Evolutionary conservation across 2,888 invertebrate species (phyloP).

Genomic region (Salticus scenicus): DNA sequence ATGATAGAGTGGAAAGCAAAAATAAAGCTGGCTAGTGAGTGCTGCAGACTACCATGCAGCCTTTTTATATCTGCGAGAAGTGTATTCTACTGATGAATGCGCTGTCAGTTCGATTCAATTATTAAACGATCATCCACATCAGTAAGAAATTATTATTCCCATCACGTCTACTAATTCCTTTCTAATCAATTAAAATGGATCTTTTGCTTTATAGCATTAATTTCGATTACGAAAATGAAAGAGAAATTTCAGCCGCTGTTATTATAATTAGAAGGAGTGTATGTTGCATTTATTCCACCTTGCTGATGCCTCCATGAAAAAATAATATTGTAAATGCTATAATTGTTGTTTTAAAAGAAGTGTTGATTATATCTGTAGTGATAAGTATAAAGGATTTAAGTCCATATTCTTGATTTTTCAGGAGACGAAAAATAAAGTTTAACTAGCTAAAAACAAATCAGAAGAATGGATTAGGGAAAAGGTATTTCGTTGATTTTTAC

Average conservation of each 20-base stretch:
- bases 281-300: background rate
- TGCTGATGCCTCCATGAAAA: too few species aligned
- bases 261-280: background rate
- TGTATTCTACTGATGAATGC: constrained; percentile 5
- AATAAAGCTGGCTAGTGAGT: background rate
- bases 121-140: constrained; percentile 12
- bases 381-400: too few species aligned
- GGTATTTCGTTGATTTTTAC: too few species aligned
- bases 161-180: background rate
- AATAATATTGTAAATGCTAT: too few species aligned
- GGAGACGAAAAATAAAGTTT: too few species aligned
- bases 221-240: background rate
- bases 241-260: constrained; percentile 10
- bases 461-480: too few species aligned
- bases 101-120: constrained; percentile 14
- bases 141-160: background rate
- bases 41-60: background rate
- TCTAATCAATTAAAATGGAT: constrained; percentile 14
- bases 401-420: too few species aligned
- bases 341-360: too few species aligned
- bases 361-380: too few species aligned
- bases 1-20: constrained; percentile 9
- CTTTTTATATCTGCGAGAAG: background rate
- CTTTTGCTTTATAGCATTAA: background rate
- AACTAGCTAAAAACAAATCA: too few species aligned